Evolutionary conservation across 2,113 vertebrate genomes (phyloP).

Genomic region (Clarias gariepinus): DNA sequence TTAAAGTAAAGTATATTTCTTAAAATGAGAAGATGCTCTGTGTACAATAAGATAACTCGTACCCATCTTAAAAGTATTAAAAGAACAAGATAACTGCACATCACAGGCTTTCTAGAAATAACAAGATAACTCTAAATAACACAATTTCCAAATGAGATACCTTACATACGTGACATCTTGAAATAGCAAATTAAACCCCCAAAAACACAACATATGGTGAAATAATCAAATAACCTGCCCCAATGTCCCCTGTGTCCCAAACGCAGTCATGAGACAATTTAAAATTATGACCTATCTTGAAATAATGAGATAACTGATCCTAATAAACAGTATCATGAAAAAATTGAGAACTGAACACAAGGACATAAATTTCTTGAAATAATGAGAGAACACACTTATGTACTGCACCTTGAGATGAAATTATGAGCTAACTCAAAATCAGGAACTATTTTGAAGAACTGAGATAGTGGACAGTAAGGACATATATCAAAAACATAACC

Average conservation of each 20-base stretch:
- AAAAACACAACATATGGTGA: too few species aligned
- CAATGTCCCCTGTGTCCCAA: too few species aligned
- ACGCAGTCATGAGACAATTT: not conserved
- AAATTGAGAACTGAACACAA: not conserved
- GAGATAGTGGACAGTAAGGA: not conserved
- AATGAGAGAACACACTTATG: not conserved
- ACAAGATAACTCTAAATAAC: not conserved
- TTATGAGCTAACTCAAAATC: not conserved
- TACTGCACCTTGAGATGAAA: not conserved
- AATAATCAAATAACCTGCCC: too few species aligned
- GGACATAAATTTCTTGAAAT: not conserved
- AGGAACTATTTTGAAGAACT: too few species aligned
- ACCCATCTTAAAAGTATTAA: too few species aligned
- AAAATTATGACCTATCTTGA: not conserved
- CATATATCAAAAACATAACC: not conserved
- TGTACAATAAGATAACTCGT: too few species aligned
- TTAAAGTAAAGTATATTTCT: too few species aligned
- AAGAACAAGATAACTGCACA: too few species aligned
- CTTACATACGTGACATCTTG: not conserved
- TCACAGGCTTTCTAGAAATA: not conserved
- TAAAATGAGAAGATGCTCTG: too few species aligned
- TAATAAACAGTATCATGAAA: too few species aligned
- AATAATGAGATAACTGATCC: not conserved
- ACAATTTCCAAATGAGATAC: not conserved
- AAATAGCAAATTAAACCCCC: not conserved